Percentiles rank a stretch among this genome's conserved stretches.
Conservation (phyloP, 37 sponge, comb jelly and placozoan genomes). For the Eunapius fragilis region DNA sequence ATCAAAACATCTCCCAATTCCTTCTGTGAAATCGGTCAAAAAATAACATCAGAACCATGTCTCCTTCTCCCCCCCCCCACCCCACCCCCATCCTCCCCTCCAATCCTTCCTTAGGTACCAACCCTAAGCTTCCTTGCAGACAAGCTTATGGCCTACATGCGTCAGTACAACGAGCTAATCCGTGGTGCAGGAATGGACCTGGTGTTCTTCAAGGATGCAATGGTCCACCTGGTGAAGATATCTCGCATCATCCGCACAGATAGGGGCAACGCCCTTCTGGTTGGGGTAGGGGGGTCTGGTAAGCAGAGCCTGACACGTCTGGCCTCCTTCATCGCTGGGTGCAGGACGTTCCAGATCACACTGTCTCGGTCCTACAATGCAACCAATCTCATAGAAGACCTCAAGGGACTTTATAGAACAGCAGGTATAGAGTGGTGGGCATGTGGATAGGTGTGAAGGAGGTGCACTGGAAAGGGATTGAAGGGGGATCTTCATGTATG, state of each 20-base stretch:
- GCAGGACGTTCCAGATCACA: constrained; percentile 97
- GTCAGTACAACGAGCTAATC: constrained; percentile 91
- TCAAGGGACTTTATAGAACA: constrained; percentile 88
- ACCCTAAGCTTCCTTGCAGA: constrained; percentile 69
- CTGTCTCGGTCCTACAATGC: constrained; percentile 94
- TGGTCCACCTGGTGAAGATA: constrained; percentile 96
- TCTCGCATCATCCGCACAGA: constrained; percentile 97
- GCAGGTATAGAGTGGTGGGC: constrained; percentile 59
- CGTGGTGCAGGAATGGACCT: constrained; percentile 96
- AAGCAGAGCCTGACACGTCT: constrained; percentile 96
- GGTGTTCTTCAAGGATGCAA: constrained; percentile 99
- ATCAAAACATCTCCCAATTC: no score
- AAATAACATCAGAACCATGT: no score
- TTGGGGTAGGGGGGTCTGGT: constrained; percentile 98
- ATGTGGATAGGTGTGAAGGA: no score
- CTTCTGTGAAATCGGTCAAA: no score
- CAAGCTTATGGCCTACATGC: constrained; percentile 78
- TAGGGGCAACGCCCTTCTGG: constrained; percentile 94
- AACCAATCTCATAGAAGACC: constrained; percentile 93
- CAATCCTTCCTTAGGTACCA: constrained; percentile 40
- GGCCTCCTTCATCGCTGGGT: constrained; percentile 99
- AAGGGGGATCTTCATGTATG: no score
- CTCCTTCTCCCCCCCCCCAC: not conserved
- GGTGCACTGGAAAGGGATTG: no score
- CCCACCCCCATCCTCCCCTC: not conserved